Conservation (phyloP, 2,113 vertebrate genomes). For the Melanotaenia duboulayi region DNA sequence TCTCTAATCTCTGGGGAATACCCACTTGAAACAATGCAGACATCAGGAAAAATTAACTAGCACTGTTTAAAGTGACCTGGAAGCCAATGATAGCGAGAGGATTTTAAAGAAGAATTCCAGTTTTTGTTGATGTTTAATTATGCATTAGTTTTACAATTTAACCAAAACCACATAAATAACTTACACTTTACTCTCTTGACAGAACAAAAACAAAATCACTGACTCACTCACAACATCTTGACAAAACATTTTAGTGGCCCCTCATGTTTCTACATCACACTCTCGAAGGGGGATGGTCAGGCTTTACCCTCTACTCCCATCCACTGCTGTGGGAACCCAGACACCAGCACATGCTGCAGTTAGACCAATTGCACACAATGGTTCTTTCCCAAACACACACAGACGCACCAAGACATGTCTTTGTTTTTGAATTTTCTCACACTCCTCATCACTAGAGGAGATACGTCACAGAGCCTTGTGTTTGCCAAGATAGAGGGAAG, state of each 20-base stretch:
- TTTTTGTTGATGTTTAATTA: neutral
- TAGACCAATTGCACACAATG: slow-evolving; percentile 54
- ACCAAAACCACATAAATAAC: no score
- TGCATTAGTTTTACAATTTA: no score
- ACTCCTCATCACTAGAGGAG: slow-evolving; percentile 55
- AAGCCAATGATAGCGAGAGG: neutral
- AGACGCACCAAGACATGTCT: slow-evolving; percentile 57
- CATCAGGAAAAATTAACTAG: slow-evolving; percentile 22
- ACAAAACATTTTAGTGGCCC: slow-evolving; percentile 44
- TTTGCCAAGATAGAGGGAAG: slow-evolving; percentile 26
- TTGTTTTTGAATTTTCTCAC: slow-evolving; percentile 74
- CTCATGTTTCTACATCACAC: slow-evolving; percentile 29
- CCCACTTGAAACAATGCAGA: slow-evolving; percentile 38
- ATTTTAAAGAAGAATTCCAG: neutral
- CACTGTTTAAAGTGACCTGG: neutral
- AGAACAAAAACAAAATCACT: slow-evolving; percentile 36
- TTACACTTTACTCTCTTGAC: neutral
- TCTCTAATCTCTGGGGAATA: slow-evolving; percentile 45
- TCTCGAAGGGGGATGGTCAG: slow-evolving; percentile 65
- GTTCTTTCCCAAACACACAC: slow-evolving; percentile 46
- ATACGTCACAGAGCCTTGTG: slow-evolving; percentile 54
- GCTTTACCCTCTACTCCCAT: slow-evolving; percentile 50
- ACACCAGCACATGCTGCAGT: slow-evolving; percentile 59
- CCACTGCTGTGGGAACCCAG: slow-evolving; percentile 53
- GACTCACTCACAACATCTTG: slow-evolving; percentile 37